Conservation (phyloP, 2,888 invertebrate species). For the Heterodera filipjevi region DNA sequence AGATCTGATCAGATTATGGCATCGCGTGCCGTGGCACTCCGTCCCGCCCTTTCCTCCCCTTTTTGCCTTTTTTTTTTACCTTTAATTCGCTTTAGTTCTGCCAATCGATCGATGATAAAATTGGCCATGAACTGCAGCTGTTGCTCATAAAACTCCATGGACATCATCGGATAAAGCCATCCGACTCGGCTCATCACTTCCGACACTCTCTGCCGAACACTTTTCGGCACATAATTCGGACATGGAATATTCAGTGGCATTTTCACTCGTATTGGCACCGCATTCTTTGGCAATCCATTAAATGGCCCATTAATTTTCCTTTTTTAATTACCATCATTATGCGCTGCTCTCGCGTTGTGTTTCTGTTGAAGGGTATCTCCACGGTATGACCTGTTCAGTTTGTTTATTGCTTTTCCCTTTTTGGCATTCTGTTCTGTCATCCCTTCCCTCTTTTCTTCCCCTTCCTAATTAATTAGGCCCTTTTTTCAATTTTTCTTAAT, state of each 20-base stretch:
- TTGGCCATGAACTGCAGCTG: not conserved
- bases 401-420: not conserved
- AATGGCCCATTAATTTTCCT: not conserved
- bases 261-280: slow-evolving; percentile 16
- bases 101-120: not conserved
- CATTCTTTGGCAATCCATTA: slow-evolving; percentile 9
- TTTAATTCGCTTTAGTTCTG: not conserved
- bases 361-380: slow-evolving; percentile 26
- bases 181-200: not conserved
- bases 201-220: not conserved
- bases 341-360: slow-evolving; percentile 20
- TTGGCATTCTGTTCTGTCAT: too few species aligned
- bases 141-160: slow-evolving; percentile 10
- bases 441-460: too few species aligned
- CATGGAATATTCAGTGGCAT: not conserved
- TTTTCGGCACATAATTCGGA: slow-evolving; percentile 12
- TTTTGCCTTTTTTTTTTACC: too few species aligned
- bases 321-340: slow-evolving; percentile 17
- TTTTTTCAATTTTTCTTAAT: not conserved
- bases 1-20: not conserved
- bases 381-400: not conserved
- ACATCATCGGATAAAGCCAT: slow-evolving; percentile 16
- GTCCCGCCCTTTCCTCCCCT: too few species aligned
- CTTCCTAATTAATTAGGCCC: too few species aligned
- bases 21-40: not conserved